Evolutionary conservation across 2,797 vertebrate species (phyloP).

Genomic region (Megaceryle alcyon): DNA sequence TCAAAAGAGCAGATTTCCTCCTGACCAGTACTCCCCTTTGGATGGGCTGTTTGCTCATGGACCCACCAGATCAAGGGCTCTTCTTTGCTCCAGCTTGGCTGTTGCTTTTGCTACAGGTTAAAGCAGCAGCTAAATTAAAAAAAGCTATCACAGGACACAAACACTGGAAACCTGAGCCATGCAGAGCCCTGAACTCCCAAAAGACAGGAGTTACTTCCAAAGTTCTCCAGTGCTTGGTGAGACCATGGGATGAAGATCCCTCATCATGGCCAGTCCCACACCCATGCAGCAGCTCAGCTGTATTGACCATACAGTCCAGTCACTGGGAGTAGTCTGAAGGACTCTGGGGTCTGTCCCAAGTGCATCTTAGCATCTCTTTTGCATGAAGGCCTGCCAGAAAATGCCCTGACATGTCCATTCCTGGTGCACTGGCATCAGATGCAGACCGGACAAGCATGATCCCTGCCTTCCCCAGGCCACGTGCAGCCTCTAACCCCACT

Average conservation of each 20-base stretch:
- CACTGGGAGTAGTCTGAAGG: not conserved
- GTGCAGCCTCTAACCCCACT: not conserved
- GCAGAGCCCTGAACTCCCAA: not conserved
- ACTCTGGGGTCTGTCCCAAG: not conserved
- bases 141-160: not conserved
- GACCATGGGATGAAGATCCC: not conserved
- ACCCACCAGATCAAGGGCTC: not conserved
- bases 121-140: not conserved
- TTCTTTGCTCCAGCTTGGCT: fast-evolving
- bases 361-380: not conserved
- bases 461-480: not conserved
- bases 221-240: fast-evolving
- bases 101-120: not conserved
- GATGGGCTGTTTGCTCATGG: not conserved
- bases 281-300: fast-evolving
- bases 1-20: not conserved
- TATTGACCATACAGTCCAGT: fast-evolving
- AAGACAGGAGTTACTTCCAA: not conserved
- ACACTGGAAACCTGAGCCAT: not conserved
- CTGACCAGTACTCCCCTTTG: not conserved
- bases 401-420: not conserved
- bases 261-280: not conserved
- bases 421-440: not conserved
- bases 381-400: not conserved
- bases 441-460: not conserved